Evolutionary conservation across 2,797 vertebrate genomes (phyloP).

Genomic region (Arnoldichthys spilopterus): DNA sequence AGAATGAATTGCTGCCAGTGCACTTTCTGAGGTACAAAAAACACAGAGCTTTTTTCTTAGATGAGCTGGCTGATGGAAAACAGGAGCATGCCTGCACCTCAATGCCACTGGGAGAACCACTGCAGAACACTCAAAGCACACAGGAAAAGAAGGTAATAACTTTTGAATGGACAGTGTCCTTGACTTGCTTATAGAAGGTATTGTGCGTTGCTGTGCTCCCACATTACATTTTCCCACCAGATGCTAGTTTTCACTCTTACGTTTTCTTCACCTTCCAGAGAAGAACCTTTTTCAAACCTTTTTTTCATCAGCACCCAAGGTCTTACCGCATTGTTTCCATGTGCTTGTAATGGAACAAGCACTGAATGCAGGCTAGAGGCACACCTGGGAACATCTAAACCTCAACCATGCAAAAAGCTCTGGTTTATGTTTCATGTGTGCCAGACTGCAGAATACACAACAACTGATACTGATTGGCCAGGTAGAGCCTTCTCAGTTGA

Average conservation of each 20-base stretch:
- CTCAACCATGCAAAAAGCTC: slow-evolving; percentile 8
- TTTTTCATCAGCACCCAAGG: neutral
- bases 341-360: neutral
- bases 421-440: slow-evolving; percentile 5
- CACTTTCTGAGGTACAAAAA: slow-evolving; percentile 9
- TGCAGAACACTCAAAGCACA: neutral
- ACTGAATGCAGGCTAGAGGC: neutral
- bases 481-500: neutral
- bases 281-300: neutral
- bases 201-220: neutral
- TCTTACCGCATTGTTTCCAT: slow-evolving; percentile 18
- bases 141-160: neutral
- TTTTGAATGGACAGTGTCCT: neutral
- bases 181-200: neutral
- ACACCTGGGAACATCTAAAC: slow-evolving; percentile 5
- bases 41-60: neutral
- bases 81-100: slow-evolving; percentile 6
- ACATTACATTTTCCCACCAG: neutral
- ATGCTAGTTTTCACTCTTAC: neutral
- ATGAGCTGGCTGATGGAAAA: slow-evolving; percentile 8
- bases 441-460: neutral
- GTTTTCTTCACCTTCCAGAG: neutral
- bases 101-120: neutral
- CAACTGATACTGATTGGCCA: neutral
- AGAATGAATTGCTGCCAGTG: neutral